Evolutionary conservation across 2,797 vertebrate genomes (phyloP).

Genomic region (Microchirus variegatus): DNA sequence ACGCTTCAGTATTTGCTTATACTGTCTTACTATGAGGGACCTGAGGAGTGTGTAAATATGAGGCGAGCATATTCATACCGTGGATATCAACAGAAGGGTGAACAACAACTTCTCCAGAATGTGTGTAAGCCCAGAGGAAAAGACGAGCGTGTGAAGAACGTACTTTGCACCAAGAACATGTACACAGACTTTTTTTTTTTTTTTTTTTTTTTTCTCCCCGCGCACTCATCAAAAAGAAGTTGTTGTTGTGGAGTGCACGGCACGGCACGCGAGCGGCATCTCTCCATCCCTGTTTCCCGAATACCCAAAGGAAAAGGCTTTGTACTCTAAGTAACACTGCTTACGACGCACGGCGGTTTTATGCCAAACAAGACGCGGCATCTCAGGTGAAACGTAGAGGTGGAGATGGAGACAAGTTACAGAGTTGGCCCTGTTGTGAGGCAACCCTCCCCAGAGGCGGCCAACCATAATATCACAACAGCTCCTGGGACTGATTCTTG

Average conservation of each 20-base stretch:
- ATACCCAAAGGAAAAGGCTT: conserved; percentile 60
- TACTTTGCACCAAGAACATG: conserved; percentile 31
- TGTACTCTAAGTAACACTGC: conserved; percentile 64
- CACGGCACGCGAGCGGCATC: conserved; percentile 28
- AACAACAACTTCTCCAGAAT: conserved; percentile 62
- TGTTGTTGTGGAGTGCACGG: conserved; percentile 55
- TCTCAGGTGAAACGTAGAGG: conserved; percentile 47
- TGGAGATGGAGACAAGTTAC: conserved; percentile 55
- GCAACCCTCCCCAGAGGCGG: conserved; percentile 71
- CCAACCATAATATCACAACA: conserved; percentile 63
- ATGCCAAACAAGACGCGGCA: conserved; percentile 61
- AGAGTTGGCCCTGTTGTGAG: conserved; percentile 66
- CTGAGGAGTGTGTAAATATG: conserved; percentile 43
- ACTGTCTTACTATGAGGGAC: conserved; percentile 11
- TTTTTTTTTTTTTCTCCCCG: too few relatives aligned
- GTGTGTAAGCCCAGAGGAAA: conserved; percentile 54
- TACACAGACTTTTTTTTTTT: conserved; percentile 27
- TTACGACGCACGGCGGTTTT: conserved; percentile 54
- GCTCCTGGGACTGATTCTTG: conserved; percentile 47
- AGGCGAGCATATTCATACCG: conserved; percentile 47
- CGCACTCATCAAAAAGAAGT: conserved; percentile 31
- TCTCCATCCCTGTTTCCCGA: conserved; percentile 50
- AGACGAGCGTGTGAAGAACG: conserved; percentile 49
- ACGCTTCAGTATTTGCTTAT: conserved; percentile 10
- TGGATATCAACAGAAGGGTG: conserved; percentile 48